These are phyloP conservation scores for Caranx ignobilis DNA, from an alignment of 2,113 vertebrate genomes.

Conservation along the genomic window DNA sequence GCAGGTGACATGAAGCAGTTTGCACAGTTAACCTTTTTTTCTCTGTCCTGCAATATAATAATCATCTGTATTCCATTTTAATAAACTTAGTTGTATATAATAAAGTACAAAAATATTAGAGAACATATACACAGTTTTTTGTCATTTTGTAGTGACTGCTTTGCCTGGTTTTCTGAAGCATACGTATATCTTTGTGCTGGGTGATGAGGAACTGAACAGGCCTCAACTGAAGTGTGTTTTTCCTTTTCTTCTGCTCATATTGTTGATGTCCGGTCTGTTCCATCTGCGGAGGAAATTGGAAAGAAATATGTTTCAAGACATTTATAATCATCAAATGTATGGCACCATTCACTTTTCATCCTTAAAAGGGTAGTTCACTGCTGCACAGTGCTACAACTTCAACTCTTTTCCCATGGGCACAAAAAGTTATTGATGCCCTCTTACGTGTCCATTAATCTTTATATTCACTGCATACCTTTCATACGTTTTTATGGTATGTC, in stretches of 20 bases:
- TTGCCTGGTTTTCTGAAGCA: slow-evolving; percentile 79
- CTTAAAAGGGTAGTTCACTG: neutral
- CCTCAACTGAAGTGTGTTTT: slow-evolving; percentile 75
- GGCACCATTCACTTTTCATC: neutral
- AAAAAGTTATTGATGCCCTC: slow-evolving; percentile 15
- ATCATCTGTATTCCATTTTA: slow-evolving; percentile 88
- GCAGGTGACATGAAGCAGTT: slow-evolving; percentile 78
- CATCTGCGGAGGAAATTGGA: slow-evolving; percentile 83
- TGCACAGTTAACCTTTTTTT: slow-evolving; percentile 66
- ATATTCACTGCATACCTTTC: neutral
- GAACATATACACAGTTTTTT: slow-evolving; percentile 90
- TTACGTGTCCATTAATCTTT: slow-evolving; percentile 10
- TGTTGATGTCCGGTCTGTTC: slow-evolving; percentile 94
- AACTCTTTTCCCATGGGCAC: neutral
- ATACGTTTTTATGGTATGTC: neutral
- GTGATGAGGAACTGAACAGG: slow-evolving; percentile 79
- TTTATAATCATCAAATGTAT: slow-evolving; percentile 24
- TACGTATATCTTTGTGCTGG: slow-evolving; percentile 83
- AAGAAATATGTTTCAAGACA: slow-evolving; percentile 39
- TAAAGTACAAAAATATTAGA: slow-evolving; percentile 96
- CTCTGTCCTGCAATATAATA: slow-evolving; percentile 85
- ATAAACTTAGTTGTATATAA: slow-evolving; percentile 95
- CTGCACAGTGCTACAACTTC: neutral
- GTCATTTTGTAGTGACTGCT: slow-evolving; percentile 88
- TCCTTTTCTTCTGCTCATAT: slow-evolving; percentile 86